Evolutionary conservation across 1,140 invertebrate species (phyloP), one percentile per base, ranked within the genome.

Genomic region (Proctacanthus coquilletti): DNA sequence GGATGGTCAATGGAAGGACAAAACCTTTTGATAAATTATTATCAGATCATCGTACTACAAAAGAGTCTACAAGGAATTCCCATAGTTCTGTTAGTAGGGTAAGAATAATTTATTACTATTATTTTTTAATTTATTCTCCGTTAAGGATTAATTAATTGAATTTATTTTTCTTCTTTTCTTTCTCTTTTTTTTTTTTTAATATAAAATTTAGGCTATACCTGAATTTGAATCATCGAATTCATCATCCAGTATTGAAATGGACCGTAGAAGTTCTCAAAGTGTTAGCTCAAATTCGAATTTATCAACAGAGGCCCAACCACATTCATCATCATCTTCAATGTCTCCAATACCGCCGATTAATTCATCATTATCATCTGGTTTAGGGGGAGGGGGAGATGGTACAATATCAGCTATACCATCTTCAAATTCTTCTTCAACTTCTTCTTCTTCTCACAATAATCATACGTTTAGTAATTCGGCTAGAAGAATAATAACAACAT

Each of bases 21-120:
- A 82, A 83, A 59, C 67, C 75, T 18, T 88, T 86, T 61, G 83
- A 88, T 60, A 74, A 77, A 30, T 62, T 88, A 17, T 63, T 87
- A 29, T 74, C 75, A 3, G 81, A 84, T 41, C 81, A 86, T 52
- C 64, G 76, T 29, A 77, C 77, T 21, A 69, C 72, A 20, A 74
- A 72, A 48, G 70, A 72, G 19, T 40, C 11, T 38, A 23, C 14
- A 13, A 9, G 3, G 6, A 5, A 5, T 21, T 17, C 34, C n/a
- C n/a, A n/a, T n/a, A n/a, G n/a, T n/a, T n/a, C n/a, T n/a, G n/a
- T n/a, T n/a, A n/a, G n/a, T n/a, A 36, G 18, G 11, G 19, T 11
- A 36, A 18, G 11, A 19, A 19, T 21, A 36, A 3, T 14, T 9
- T n/a, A n/a, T n/a, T n/a, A n/a, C n/a, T n/a, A n/a, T n/a, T n/a